Base-by-base conservation (phyloP, 2,113 vertebrate genomes). In the Ancistrus triradiatus region DNA sequence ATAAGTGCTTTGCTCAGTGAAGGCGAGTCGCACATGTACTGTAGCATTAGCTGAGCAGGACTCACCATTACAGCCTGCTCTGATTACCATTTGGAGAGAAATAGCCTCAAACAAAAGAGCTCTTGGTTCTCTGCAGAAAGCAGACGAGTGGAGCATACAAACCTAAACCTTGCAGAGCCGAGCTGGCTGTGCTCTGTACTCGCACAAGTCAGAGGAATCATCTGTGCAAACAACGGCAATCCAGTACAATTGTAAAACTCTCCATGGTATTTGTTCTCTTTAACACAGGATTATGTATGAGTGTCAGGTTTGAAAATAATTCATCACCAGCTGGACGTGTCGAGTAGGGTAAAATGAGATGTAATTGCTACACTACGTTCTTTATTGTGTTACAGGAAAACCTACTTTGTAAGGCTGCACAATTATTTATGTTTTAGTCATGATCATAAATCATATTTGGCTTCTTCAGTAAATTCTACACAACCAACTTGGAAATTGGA, bases 61-160 rank as follows among this genome's bases (percentile, higher is more conserved):
- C 42, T 43, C 49, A 40, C 49, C 63, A 68, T 70, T 31, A 50
- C 59, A 61, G 62, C 66, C 58, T 42, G 50, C 37, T 61, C 37
- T 60, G 57, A 70, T 70, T 74, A 74, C 49, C 53, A 66, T 77
- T 67, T 68, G 48, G 37, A 46, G 63, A 63, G 42, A 69, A 77
- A 71, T 55, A 40, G 63, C 38, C 62, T 66, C 67, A 68, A 73
- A 74, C 69, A 66, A 67, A 63, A 72, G 69, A 60, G 49, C 68
- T 77, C n/a, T 40, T 55, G 66, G 28, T 68, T 57, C 35, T 49
- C 62, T 60, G 40, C 50, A 51, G 71, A 53, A 33, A 37, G 35
- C 57, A 66, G 66, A 72, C 61, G 52, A 72, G 69, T 50, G 49
- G 43, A 58, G 61, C 65, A 69, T 64, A 70, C 69, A 69, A 75